A percentile compares a stretch with the other conserved stretches of the same genome.
Evolutionary conservation across 2,113 vertebrate species (phyloP).

Genomic region (Cynopterus brachyotis): DNA sequence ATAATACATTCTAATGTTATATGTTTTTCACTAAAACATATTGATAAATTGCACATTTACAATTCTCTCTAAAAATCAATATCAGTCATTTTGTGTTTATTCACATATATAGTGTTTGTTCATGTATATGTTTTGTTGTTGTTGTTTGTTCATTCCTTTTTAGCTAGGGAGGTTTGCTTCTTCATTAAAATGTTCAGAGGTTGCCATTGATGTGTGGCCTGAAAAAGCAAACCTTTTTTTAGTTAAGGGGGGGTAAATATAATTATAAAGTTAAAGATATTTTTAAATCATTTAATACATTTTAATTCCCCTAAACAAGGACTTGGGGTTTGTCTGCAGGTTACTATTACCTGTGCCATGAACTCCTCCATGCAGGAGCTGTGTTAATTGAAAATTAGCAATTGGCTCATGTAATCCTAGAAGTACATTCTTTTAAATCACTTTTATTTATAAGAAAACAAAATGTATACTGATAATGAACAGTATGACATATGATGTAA

Average conservation of each 20-base stretch:
- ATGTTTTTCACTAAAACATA: constrained; percentile 3
- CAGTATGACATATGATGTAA: neutral
- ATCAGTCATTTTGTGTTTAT: constrained; percentile 11
- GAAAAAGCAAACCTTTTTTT: neutral
- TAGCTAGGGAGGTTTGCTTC: neutral
- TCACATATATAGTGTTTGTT: neutral
- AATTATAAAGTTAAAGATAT: constrained; percentile 35
- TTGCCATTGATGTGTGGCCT: neutral
- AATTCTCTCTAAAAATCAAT: neutral
- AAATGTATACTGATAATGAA: neutral
- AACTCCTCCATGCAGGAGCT: neutral
- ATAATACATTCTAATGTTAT: constrained; percentile 19
- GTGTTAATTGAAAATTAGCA: constrained; percentile 48
- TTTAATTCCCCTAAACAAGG: constrained; percentile 55
- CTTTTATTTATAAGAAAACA: neutral
- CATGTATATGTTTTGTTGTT: neutral
- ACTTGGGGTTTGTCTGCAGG: constrained; percentile 42
- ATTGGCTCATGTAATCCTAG: neutral
- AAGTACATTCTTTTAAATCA: neutral
- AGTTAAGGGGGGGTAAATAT: constrained; percentile 1
- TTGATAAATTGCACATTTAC: neutral
- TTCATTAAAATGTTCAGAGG: neutral
- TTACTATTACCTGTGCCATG: neutral
- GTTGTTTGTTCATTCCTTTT: neutral
- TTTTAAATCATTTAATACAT: constrained; percentile 43